phyloP scores from a whole-genome alignment of 2,797 vertebrate species.

The Characodon lateralis region DNA sequence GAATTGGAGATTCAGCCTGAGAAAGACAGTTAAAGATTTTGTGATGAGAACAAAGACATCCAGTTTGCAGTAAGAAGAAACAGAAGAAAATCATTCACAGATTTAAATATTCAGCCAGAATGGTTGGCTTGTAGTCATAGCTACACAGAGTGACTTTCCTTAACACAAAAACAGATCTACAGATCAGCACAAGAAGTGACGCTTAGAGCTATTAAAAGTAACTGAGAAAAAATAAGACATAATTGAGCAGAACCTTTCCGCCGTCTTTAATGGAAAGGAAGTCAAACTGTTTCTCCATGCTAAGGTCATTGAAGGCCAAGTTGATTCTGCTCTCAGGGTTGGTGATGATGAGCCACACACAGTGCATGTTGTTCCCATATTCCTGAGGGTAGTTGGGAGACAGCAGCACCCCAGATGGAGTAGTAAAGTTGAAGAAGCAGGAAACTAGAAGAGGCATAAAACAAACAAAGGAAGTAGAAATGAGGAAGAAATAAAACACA shows the following conservation, averaged over 20 bases:
- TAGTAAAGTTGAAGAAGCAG: conserved; percentile 99
- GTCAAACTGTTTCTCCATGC: conserved; percentile 98
- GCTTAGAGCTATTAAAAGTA: conserved; percentile 25
- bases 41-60: conserved; percentile 14
- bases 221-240: conserved; percentile 14
- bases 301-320: conserved; percentile 97
- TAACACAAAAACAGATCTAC: conserved; percentile 16
- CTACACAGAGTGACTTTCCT: conserved; percentile 22
- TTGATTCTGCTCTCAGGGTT: conserved; percentile 95
- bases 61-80: neutral
- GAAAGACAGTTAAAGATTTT: conserved; percentile 12
- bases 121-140: conserved; percentile 5
- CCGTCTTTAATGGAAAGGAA: conserved; percentile 97
- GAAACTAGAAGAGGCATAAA: conserved; percentile 84
- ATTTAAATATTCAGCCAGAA: conserved; percentile 16
- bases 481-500: conserved; percentile 27
- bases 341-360: conserved; percentile 97
- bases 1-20: conserved; percentile 90
- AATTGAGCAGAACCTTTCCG: conserved; percentile 77
- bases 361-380: conserved; percentile 98
- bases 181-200: conserved; percentile 15
- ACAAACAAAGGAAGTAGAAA: neutral
- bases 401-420: conserved; percentile 91
- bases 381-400: conserved; percentile 98
- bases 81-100: neutral